Conservation (phyloP, 1,140 invertebrate species). For the Propsilocerus akamusi region DNA sequence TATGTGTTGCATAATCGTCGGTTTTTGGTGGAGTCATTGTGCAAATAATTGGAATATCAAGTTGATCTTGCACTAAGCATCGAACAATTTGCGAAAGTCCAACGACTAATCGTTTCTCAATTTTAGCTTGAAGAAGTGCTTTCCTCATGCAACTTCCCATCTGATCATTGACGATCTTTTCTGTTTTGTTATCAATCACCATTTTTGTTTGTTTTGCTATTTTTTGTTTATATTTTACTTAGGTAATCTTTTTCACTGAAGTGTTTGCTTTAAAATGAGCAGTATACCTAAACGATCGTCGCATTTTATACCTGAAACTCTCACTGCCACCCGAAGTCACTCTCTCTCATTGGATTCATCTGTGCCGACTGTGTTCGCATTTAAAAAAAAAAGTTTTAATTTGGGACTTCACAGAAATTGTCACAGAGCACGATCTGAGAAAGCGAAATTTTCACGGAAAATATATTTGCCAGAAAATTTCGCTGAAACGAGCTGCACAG, state of each 20-base stretch:
- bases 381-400: background rate
- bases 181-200: background rate
- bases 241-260: background rate
- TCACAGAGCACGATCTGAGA: background rate
- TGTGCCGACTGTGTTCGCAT: background rate
- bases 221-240: background rate
- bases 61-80: background rate
- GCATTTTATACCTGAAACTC: background rate
- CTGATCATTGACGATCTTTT: background rate
- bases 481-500: no score
- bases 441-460: background rate
- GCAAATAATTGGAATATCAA: background rate
- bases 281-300: background rate
- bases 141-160: background rate
- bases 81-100: background rate
- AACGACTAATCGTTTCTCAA: background rate
- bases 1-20: conserved; percentile 42
- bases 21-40: conserved; percentile 10
- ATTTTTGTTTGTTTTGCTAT: background rate
- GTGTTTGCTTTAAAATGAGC: background rate
- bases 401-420: background rate
- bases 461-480: no score
- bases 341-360: background rate
- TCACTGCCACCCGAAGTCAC: background rate
- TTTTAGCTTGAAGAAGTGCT: background rate